Evolutionary conservation across 30 jellyfish, hydroid and myxozoan species (phyloP), one percentile per base, ranked within the genome.

Genomic region (Aurelia sp.): DNA sequence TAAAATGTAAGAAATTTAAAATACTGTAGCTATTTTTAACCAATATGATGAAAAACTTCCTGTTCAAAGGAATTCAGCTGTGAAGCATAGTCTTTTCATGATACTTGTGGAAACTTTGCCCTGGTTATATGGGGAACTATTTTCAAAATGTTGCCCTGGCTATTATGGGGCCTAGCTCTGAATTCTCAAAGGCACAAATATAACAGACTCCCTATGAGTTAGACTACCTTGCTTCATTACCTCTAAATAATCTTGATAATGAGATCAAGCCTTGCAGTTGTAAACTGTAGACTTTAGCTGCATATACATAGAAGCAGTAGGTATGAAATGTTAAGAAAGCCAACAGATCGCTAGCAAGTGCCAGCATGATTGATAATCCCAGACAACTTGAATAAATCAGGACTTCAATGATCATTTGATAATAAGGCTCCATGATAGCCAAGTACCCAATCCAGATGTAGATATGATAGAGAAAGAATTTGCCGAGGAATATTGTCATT

Each of bases 211-310:
- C 33, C 33, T 27, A 27, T 27, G 33, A 27, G 33, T 27, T 27
- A 27, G 2, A 1, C 33, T 2, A 27, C 33, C 33, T 27, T 2
- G 33, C 2, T 27, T 27, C 33, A 27, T 27, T 62, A 93, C 98
- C 99, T 86, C 90, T 94, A 67, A 94, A 88, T 27, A 94, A 91
- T 74, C 97, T 72, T 66, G 99, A 89, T n/a, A 94, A 63, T n/a
- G 99, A 83, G 2, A 89, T 50, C 82, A 94, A 76, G n/a, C 87
- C 97, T 50, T 38, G 58, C 33, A 94, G 75, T 63, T 94, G 99
- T 30, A 94, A 86, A 55, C 63, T 62, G 89, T 88, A 94, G 17
- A 94, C 63, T 63, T 84, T 94, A 10, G 97, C 90, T 20, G 97
- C 99, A 76, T 94, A 94, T 17, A 94, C 97, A 74, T 94, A 94